Percentiles rank a stretch among this genome's conserved stretches.
These are phyloP conservation scores for Steatocranus sp. DNA, from an alignment of 2,797 vertebrate genomes.

Conservation along the genomic window DNA sequence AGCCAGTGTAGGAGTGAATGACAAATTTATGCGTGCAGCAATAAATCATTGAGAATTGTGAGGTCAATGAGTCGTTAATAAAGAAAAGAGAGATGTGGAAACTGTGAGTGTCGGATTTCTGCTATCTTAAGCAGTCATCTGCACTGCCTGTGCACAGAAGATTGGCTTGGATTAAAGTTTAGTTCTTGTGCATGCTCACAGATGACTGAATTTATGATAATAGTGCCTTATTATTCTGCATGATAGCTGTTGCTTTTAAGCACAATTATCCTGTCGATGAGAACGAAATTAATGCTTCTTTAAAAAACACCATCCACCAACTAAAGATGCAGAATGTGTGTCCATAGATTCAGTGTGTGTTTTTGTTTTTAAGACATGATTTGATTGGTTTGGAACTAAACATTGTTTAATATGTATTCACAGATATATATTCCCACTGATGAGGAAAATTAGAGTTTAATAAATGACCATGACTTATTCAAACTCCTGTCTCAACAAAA, in stretches of 20 bases:
- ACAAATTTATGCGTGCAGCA: not conserved
- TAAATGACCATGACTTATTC: not conserved
- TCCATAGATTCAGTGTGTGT: not conserved
- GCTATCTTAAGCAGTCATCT: not conserved
- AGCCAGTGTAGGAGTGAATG: not conserved
- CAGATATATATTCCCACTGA: not conserved
- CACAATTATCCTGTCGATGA: slow-evolving; percentile 12
- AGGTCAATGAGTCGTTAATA: slow-evolving; percentile 19
- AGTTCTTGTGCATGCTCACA: not conserved
- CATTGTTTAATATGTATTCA: not conserved
- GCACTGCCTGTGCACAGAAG: not conserved
- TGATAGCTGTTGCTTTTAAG: slow-evolving; percentile 12
- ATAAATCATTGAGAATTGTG: slow-evolving; percentile 18
- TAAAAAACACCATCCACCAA: not conserved
- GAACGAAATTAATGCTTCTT: not conserved
- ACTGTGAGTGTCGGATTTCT: not conserved
- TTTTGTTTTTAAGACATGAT: not conserved
- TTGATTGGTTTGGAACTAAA: not conserved
- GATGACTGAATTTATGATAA: not conserved
- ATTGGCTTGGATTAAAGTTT: not conserved
- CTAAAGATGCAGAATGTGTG: not conserved
- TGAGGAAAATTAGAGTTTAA: not conserved
- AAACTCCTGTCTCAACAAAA: not conserved
- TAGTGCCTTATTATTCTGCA: not conserved
- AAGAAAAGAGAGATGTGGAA: not conserved